phyloP scores from a whole-genome alignment of 2,888 invertebrate species.

The Pomacea canaliculata region DNA sequence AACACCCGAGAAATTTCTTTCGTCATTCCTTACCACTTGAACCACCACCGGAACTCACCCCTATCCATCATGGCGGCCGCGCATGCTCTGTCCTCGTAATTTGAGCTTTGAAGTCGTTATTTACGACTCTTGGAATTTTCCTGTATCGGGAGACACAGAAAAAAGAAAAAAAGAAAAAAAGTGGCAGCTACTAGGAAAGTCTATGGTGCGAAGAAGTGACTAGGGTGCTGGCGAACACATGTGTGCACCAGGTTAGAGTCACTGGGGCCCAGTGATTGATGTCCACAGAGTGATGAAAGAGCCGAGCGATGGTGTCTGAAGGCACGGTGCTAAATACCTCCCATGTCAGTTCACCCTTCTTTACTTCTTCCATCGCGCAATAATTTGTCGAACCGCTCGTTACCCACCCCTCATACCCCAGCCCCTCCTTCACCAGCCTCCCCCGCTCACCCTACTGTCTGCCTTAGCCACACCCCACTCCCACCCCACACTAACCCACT shows the following conservation, averaged over 20 bases:
- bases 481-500: too few species aligned
- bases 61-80: not conserved
- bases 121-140: not conserved
- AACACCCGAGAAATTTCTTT: not conserved
- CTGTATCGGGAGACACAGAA: not conserved
- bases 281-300: not conserved
- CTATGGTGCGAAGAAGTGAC: too few species aligned
- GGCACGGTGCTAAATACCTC: constrained; percentile 6
- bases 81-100: constrained; percentile 4
- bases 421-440: too few species aligned
- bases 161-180: not conserved
- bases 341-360: not conserved
- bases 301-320: not conserved
- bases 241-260: too few species aligned
- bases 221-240: too few species aligned
- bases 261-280: too few species aligned
- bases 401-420: too few species aligned
- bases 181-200: too few species aligned
- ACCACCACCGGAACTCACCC: not conserved
- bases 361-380: not conserved
- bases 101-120: constrained; percentile 5
- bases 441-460: too few species aligned
- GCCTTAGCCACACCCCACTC: too few species aligned
- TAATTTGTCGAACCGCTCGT: constrained; percentile 11
- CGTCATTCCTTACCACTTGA: constrained; percentile 3